Percentiles rank a stretch among this genome's conserved stretches.
Evolutionary conservation across 2,113 vertebrate species (phyloP).

Genomic region (Glareola pratincola): DNA sequence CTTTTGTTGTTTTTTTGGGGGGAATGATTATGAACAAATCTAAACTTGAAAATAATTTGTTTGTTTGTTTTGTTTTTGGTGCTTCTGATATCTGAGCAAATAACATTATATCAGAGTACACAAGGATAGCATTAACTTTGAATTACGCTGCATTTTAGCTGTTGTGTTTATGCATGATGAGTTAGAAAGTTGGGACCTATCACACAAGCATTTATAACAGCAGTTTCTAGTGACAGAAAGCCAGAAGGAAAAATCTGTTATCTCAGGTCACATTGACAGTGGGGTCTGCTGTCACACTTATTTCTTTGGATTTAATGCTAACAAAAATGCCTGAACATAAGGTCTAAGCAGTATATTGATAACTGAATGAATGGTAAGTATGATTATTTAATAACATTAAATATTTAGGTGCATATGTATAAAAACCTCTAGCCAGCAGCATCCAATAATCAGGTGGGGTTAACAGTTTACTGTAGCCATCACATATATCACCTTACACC

Average conservation of each 20-base stretch:
- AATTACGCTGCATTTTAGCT: not conserved
- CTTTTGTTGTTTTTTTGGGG: not conserved
- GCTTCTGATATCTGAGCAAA: not conserved
- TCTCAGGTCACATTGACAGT: not conserved
- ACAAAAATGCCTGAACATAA: not conserved
- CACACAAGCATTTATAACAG: not conserved
- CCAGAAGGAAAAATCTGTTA: not conserved
- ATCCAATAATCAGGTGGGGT: not conserved
- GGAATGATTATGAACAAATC: not conserved
- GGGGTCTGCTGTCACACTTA: not conserved
- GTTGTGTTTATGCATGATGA: not conserved
- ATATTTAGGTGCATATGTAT: not conserved
- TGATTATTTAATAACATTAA: not conserved
- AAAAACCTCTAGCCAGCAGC: not conserved
- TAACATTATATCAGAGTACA: not conserved
- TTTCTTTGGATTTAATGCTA: conserved; percentile 4
- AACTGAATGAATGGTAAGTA: not conserved
- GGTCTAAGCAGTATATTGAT: not conserved
- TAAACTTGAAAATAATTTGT: not conserved
- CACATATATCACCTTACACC: not conserved
- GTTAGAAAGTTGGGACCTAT: not conserved
- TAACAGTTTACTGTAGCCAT: not conserved
- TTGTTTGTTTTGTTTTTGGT: rapidly evolving
- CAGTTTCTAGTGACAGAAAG: not conserved
- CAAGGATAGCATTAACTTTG: not conserved